These are phyloP conservation scores for Eristalis arbustorum DNA, from an alignment of 2,888 invertebrate genomes.

Conservation along the genomic window DNA sequence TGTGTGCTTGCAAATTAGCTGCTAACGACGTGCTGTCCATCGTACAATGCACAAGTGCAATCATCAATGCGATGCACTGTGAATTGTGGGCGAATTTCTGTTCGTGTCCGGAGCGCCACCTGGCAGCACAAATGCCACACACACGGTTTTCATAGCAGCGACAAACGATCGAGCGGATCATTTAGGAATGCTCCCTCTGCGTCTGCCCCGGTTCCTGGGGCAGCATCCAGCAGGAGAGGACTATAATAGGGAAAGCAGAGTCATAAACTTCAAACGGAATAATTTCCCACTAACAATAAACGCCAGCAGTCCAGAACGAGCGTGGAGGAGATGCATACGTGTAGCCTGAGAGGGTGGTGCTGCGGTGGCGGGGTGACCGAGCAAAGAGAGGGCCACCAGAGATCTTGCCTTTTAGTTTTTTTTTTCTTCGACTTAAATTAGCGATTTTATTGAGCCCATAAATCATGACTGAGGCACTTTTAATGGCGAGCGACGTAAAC, in stretches of 20 bases:
- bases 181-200: neutral
- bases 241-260: slow-evolving; percentile 21
- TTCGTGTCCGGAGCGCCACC: no score
- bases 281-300: neutral
- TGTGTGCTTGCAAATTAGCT: no score
- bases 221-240: neutral
- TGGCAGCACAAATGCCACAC: no score
- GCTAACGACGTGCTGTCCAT: no score
- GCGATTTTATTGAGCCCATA: slow-evolving; percentile 48
- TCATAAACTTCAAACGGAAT: slow-evolving; percentile 45
- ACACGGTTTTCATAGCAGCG: no score
- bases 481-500: slow-evolving; percentile 53
- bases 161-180: no score
- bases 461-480: slow-evolving; percentile 43
- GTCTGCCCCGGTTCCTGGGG: neutral
- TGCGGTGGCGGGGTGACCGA: neutral
- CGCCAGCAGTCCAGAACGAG: neutral
- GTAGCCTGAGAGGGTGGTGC: neutral
- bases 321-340: neutral
- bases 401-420: slow-evolving; percentile 32
- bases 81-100: no score
- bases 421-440: slow-evolving; percentile 44
- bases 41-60: no score
- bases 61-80: no score
- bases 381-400: neutral